Base-by-base conservation (phyloP, 2,888 invertebrate genomes). In the Metalampra italica region DNA sequence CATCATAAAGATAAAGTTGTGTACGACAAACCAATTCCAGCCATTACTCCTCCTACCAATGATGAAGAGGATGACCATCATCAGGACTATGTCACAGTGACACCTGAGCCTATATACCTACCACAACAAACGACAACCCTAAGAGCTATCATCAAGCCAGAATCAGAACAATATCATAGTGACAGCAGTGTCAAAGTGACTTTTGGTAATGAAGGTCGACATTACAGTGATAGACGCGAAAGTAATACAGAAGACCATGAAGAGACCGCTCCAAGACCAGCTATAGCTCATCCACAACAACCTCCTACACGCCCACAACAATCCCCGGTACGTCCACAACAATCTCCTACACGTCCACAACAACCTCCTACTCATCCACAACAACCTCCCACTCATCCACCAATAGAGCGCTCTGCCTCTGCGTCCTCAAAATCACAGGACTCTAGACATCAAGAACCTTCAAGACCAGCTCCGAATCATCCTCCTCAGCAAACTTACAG, bases 111-210 rank as follows among this genome's bases (percentile, higher is more conserved):
- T 4, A 55, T 66, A 14, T 86, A 89, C 45, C 75, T 91, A 1
- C 88, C 92, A 1, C 91, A 92, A 43, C 92, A 92, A 51, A 93
- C 94, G 0, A 97, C 97, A 0, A 96, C 96, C 0, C 78, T 96
- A 46, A 90, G 96, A 68, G 94, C 96, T 0, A 93, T 97, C 37
- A 96, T 97, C 46, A 94, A 94, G 62, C 96, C 96, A 0, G 96
- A 96, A 65, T 96, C 96, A 1, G 96, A 96, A 79, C 91, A 92
- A 11, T 96, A 94, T 63, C 95, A 96, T 63, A 94, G 94, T 53
- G 92, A 94, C 54, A 94, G 94, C 59, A 95, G 95, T 45, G 93
- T 96, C 1, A 94, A 94, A 67, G 93, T 96, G 0, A 95, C 96
- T 7, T 96, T 96, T 63, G 96, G 95, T 0, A 92, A 90, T 51